Evolutionary conservation across 2,113 vertebrate species (phyloP).

Genomic region (Zeus faber): DNA sequence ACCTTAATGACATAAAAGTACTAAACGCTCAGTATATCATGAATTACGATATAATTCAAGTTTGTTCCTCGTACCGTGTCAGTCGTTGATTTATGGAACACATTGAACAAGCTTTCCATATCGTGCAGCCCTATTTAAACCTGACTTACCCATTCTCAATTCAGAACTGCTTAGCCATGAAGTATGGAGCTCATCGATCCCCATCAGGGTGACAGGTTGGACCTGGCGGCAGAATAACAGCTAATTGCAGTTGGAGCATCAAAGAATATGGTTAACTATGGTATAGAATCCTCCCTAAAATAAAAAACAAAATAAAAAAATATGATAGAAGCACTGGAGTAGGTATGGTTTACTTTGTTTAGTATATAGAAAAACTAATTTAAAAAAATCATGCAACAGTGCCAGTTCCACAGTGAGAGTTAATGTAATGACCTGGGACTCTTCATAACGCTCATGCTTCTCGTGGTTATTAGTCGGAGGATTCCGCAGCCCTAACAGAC

Average conservation of each 20-base stretch:
- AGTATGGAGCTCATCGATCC: constrained; percentile 76
- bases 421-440: constrained; percentile 54
- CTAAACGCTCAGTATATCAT: too few relatives aligned
- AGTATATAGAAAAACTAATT: too few relatives aligned
- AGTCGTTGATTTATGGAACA: too few relatives aligned
- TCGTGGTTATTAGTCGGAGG: constrained; percentile 28
- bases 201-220: constrained; percentile 61
- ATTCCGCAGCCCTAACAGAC: constrained; percentile 59
- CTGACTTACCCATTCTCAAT: constrained; percentile 71
- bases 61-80: too few relatives aligned
- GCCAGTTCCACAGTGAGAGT: too few relatives aligned
- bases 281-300: too few relatives aligned
- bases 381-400: too few relatives aligned
- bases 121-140: not conserved
- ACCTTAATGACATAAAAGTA: too few relatives aligned
- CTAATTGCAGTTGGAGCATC: not conserved
- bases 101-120: too few relatives aligned
- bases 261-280: too few relatives aligned
- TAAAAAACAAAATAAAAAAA: not conserved
- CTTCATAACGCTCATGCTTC: constrained; percentile 33
- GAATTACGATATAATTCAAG: too few relatives aligned
- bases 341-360: not conserved
- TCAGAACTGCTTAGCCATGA: constrained; percentile 61
- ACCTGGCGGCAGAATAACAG: constrained; percentile 21
- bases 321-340: not conserved